Conservation (phyloP, 2,888 invertebrate genomes). For the Spilarctia lutea region DNA sequence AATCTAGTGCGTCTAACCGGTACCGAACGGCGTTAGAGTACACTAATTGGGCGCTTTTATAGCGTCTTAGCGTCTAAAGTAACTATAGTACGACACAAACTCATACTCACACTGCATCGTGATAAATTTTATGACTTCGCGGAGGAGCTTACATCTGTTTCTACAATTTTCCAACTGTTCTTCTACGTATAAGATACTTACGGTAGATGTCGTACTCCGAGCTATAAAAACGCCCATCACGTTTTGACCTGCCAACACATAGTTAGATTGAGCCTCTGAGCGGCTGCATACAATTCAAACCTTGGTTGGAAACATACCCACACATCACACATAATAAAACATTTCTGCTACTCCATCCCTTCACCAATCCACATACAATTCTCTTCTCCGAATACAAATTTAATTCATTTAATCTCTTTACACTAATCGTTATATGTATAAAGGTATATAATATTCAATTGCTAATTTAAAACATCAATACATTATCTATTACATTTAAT, state of each 20-base stretch:
- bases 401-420: slow-evolving; percentile 37
- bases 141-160: background rate
- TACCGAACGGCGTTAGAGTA: slow-evolving; percentile 20
- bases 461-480: slow-evolving; percentile 67
- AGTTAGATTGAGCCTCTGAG: slow-evolving; percentile 19
- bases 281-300: slow-evolving; percentile 19
- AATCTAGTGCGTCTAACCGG: slow-evolving; percentile 32
- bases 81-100: no score
- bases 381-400: slow-evolving; percentile 39
- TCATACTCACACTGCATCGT: background rate
- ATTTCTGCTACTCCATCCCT: slow-evolving; percentile 23
- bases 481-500: slow-evolving; percentile 63
- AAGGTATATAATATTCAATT: slow-evolving; percentile 65
- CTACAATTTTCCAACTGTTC: background rate
- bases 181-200: background rate
- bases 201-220: background rate
- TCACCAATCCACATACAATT: slow-evolving; percentile 27
- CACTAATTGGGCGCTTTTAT: slow-evolving; percentile 15
- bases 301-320: slow-evolving; percentile 23
- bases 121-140: background rate
- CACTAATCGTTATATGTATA: slow-evolving; percentile 57
- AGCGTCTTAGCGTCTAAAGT: background rate
- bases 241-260: slow-evolving; percentile 21
- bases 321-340: slow-evolving; percentile 26
- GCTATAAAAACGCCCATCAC: slow-evolving; percentile 16